Conservation (phyloP, 2,113 vertebrate species). For the Melierax canorus region DNA sequence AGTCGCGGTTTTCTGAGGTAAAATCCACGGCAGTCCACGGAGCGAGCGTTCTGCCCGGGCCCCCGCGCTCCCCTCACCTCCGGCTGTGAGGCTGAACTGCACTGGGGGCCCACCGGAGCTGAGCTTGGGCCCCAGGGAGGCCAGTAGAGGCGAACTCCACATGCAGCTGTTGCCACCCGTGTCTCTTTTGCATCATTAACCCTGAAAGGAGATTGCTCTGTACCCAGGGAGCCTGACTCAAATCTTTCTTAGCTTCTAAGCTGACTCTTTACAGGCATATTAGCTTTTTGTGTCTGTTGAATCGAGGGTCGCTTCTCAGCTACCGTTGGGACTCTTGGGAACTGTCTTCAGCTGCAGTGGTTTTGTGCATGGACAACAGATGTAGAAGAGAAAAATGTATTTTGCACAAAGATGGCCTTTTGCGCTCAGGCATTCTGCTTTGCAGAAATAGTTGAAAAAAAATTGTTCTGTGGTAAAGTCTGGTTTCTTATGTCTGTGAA, state of each 20-base stretch:
- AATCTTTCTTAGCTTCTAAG: not conserved
- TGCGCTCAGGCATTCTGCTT: not conserved
- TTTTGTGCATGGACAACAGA: not conserved
- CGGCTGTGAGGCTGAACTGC: not conserved
- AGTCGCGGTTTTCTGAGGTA: not conserved
- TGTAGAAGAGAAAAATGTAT: not conserved
- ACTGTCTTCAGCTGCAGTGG: not conserved
- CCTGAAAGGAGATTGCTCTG: not conserved
- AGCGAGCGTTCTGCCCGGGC: not conserved
- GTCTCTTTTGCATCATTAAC: not conserved
- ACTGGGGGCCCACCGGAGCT: fast-evolving
- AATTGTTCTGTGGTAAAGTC: not conserved
- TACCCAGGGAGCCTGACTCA: not conserved
- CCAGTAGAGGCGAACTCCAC: fast-evolving
- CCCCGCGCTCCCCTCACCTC: too few species aligned
- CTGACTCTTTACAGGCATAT: fast-evolving
- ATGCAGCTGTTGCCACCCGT: not conserved
- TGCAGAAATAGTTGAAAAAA: not conserved
- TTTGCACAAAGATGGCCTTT: not conserved
- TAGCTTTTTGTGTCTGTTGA: not conserved
- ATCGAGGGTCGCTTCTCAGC: fast-evolving
- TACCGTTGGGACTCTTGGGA: not conserved
- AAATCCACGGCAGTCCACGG: not conserved
- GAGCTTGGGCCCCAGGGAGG: not conserved
- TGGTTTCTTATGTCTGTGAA: not conserved